phyloP scores from a whole-genome alignment of 2,888 invertebrate genomes.

The Sinotaia quadrata region DNA sequence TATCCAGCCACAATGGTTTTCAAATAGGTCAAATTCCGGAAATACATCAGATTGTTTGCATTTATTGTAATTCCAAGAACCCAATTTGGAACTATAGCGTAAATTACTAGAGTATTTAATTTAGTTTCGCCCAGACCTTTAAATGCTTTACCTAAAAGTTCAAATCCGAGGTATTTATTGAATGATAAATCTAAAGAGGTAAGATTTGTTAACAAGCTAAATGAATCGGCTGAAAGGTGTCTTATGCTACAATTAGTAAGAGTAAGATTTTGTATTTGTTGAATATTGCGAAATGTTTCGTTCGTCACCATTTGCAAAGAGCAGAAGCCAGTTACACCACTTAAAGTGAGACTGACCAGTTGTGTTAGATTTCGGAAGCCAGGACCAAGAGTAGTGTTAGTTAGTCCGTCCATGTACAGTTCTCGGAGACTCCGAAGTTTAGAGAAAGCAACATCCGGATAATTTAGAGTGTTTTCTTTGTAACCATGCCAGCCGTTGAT shows the following conservation, averaged over 20 bases:
- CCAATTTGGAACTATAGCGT: neutral
- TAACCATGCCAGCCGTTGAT: no score
- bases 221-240: neutral
- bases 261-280: neutral
- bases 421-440: neutral
- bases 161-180: constrained; percentile 4
- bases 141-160: neutral
- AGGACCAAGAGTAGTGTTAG: no score
- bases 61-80: neutral
- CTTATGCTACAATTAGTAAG: neutral
- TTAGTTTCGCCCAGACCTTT: neutral
- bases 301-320: neutral
- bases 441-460: neutral
- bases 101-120: neutral
- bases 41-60: neutral
- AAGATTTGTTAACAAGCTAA: neutral
- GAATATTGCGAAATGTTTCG: neutral
- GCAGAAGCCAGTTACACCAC: neutral
- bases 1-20: neutral
- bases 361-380: no score
- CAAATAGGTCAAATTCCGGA: neutral
- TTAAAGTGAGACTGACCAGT: neutral
- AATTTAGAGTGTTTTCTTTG: neutral
- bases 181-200: neutral
- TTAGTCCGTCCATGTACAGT: neutral